Conservation (phyloP, 2,888 invertebrate species). For the Pocota personata region DNA sequence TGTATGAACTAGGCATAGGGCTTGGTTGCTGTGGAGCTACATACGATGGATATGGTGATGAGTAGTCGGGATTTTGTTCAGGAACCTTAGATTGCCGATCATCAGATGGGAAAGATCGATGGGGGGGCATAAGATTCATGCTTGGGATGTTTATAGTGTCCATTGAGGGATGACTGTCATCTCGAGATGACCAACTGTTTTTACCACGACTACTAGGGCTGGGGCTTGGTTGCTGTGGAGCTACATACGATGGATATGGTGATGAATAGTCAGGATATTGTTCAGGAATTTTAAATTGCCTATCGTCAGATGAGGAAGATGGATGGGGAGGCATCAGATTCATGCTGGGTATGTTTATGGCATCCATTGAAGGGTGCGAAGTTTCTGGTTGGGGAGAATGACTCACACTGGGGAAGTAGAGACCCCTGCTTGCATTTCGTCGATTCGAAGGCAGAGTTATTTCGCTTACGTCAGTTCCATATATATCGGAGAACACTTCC, state of each 20-base stretch:
- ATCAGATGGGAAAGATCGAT: constrained; percentile 36
- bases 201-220: neutral
- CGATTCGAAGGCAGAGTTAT: constrained; percentile 69
- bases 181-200: neutral
- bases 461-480: constrained; percentile 62
- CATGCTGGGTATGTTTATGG: constrained; percentile 32
- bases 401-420: neutral
- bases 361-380: constrained; percentile 47
- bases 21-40: neutral
- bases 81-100: constrained; percentile 18
- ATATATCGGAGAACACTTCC: constrained; percentile 73
- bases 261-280: constrained; percentile 15
- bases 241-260: neutral
- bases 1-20: neutral
- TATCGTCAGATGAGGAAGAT: constrained; percentile 20
- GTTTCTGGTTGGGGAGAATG: neutral
- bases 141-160: constrained; percentile 50
- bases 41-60: constrained; percentile 29
- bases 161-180: constrained; percentile 9
- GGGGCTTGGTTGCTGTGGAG: neutral
- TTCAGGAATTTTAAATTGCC: constrained; percentile 30
- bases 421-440: constrained; percentile 75
- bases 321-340: constrained; percentile 58
- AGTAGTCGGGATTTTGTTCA: constrained; percentile 17
- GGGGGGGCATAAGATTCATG: constrained; percentile 46